phyloP scores from a whole-genome alignment of 2,888 invertebrate genomes.

The Strigamia crassipes region DNA sequence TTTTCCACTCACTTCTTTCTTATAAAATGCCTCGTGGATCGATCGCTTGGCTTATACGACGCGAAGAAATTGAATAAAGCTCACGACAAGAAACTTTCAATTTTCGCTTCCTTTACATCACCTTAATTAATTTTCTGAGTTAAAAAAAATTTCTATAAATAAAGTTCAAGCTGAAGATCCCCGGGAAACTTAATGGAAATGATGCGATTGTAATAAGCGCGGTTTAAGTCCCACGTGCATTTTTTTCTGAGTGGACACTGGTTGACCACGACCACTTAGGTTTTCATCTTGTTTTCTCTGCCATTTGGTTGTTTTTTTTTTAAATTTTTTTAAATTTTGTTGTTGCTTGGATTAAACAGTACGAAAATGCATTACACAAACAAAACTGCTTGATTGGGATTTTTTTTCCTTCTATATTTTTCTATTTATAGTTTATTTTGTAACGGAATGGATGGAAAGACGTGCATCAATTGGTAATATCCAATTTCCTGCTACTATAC shows the following conservation, averaged over 20 bases:
- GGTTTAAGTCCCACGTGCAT: neutral
- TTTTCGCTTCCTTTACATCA: conserved; percentile 45
- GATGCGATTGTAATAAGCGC: neutral
- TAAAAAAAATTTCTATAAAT: neutral
- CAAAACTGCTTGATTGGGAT: neutral
- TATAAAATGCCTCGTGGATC: conserved; percentile 8
- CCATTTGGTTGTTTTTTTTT: neutral
- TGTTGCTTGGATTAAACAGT: conserved; percentile 11
- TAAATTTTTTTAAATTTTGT: conserved; percentile 12
- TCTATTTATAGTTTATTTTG: neutral
- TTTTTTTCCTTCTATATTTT: neutral
- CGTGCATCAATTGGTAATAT: conserved; percentile 38
- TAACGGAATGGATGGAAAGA: neutral
- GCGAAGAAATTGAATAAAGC: conserved; percentile 46
- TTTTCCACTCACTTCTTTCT: conserved; percentile 32
- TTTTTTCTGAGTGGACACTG: neutral
- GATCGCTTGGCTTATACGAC: conserved; percentile 29
- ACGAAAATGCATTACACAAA: neutral
- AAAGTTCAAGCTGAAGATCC: neutral
- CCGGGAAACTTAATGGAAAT: neutral
- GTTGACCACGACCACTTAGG: neutral
- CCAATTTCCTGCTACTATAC: conserved; percentile 25
- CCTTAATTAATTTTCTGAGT: conserved; percentile 45
- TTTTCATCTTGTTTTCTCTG: neutral
- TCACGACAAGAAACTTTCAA: conserved; percentile 46